phyloP scores from a whole-genome alignment of 2,113 vertebrate species.

The Cnemophilus loriae region DNA sequence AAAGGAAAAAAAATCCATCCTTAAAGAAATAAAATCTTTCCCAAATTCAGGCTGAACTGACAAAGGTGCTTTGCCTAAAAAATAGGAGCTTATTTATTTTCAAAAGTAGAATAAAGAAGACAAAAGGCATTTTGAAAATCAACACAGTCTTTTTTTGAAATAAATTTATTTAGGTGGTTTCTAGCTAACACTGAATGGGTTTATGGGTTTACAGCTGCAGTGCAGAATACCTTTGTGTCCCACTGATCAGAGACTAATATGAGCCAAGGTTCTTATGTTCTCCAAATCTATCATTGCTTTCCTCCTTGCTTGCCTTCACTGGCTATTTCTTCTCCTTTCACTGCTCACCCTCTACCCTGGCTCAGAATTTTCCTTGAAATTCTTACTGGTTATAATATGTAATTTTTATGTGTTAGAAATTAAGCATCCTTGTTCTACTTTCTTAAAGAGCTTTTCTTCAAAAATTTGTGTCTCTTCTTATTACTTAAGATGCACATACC shows the following conservation, averaged over 20 bases:
- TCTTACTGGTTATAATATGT: not conserved
- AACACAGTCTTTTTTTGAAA: not conserved
- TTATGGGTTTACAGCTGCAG: not conserved
- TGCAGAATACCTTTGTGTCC: not conserved
- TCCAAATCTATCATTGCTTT: not conserved
- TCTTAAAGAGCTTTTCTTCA: not conserved
- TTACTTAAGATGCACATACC: not conserved
- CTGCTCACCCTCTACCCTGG: not conserved
- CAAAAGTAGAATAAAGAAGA: not conserved
- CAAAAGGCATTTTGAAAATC: not conserved
- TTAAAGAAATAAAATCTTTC: not conserved
- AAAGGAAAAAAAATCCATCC: too few relatives aligned
- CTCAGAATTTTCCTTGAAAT: not conserved
- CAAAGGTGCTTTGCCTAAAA: not conserved
- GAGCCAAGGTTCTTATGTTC: not conserved
- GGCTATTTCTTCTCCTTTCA: not conserved
- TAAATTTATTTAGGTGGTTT: not conserved
- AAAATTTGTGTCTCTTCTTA: not conserved
- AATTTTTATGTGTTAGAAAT: not conserved
- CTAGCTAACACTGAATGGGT: not conserved
- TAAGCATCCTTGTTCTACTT: not conserved
- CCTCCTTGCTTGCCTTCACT: not conserved
- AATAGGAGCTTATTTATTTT: not conserved
- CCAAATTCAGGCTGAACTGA: not conserved
- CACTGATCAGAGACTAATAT: not conserved